Evolutionary conservation across 2,797 vertebrate genomes (phyloP), one percentile per base, ranked within the genome.

Genomic region (Lacerta agilis): DNA sequence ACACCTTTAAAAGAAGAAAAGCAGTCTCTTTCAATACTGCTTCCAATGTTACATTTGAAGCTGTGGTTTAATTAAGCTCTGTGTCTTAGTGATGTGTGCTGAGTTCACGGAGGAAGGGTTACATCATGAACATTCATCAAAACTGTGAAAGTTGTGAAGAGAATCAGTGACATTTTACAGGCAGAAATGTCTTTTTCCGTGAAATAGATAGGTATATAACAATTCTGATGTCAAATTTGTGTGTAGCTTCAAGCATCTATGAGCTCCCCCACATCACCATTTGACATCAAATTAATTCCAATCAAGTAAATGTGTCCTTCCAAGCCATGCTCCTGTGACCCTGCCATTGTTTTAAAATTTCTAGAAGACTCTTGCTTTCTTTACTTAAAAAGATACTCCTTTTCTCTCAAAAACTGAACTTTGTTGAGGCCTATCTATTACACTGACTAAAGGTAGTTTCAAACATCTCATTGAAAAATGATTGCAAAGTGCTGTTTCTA

Each of bases 341-440:
- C 43, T 77, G 45, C 49, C 55, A 55, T 9, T 6, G 18, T 23
- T 0, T 88, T 2, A 23, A 86, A 90, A 66, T 55, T 64, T 93
- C 43, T 0, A 0, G 82, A 92, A 94, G 82, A 64, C 64, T 55
- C 4, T 91, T 77, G 71, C 83, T 66, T 78, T 5, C 25, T 61
- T 87, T 92, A 86, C 85, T 88, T 88, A 89, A 83, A 76, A 36
- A 90, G 38, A 77, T 88, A 66, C 88, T 83, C 67, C 66, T 75
- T 71, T 89, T 82, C 84, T 79, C 79, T 87, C 43, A 72, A 55
- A 82, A 83, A 83, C 45, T 33, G 83, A 83, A 78, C 87, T 92
- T 87, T 0, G 0, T 76, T 0, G 0, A 0, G 0, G 84, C 67
- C 86, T 61, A 45, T 58, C 66, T 73, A 79, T 43, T 0, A 41